phyloP scores from a whole-genome alignment of 2,113 vertebrate genomes.

The Bothrops jararaca region DNA sequence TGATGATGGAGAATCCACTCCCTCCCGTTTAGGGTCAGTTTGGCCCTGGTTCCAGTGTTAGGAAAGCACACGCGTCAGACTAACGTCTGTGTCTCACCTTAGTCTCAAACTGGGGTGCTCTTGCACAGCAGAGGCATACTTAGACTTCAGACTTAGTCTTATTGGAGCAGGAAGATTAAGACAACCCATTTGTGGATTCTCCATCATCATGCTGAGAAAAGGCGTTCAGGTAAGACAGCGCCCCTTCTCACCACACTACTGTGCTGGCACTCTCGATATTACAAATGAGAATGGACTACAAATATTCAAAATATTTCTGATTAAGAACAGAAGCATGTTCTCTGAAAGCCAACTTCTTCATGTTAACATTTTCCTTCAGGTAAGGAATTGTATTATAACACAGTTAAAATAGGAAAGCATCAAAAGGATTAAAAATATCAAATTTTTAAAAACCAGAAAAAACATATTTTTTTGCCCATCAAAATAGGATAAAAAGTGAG shows the following conservation, averaged over 20 bases:
- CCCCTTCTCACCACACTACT: not conserved
- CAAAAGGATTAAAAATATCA: not conserved
- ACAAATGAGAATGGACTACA: not conserved
- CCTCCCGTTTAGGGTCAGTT: no score
- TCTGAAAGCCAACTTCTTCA: not conserved
- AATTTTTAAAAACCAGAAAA: not conserved
- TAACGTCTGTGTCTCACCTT: no score
- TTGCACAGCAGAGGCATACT: no score
- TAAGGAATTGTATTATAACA: not conserved
- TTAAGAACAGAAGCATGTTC: not conserved
- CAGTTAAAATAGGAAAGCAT: not conserved
- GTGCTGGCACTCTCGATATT: not conserved
- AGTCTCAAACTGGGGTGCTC: no score
- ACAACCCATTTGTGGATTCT: no score
- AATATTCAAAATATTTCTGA: not conserved
- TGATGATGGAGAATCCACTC: no score
- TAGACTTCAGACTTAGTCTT: no score
- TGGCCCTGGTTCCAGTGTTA: no score
- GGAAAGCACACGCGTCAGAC: no score
- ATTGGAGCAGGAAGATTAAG: no score
- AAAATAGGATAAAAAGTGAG: not conserved
- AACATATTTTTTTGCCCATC: not conserved
- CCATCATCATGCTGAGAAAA: no score
- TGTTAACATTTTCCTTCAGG: not conserved
- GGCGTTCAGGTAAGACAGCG: no score